Evolutionary conservation across 2,113 vertebrate genomes (phyloP).

Genomic region (Phainopepla nitens): DNA sequence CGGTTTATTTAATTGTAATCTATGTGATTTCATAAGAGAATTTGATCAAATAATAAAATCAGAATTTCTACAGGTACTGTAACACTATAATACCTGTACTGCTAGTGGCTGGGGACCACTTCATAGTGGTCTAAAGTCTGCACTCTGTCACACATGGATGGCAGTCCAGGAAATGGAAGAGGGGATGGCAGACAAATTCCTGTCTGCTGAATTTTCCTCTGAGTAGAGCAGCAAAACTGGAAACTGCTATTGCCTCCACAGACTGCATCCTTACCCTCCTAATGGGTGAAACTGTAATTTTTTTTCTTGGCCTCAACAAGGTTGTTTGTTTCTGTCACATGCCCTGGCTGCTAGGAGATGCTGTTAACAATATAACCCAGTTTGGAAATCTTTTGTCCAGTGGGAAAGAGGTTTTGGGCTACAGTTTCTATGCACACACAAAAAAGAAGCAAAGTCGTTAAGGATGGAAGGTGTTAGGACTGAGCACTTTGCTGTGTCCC

Average conservation of each 20-base stretch:
- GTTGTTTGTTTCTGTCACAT: not conserved
- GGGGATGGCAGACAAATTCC: not conserved
- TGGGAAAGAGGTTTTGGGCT: not conserved
- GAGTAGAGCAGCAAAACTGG: not conserved
- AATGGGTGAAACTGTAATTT: not conserved
- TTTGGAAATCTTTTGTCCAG: not conserved
- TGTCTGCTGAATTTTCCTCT: not conserved
- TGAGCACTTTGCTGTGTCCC: rapidly evolving
- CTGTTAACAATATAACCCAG: not conserved
- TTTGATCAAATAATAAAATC: not conserved
- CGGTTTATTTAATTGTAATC: not conserved
- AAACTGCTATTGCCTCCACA: not conserved
- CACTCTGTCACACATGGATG: not conserved
- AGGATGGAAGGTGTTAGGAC: not conserved
- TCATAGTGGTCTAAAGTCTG: not conserved
- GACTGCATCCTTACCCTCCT: not conserved
- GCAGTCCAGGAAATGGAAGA: not conserved
- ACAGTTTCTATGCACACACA: not conserved
- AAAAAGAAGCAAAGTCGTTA: not conserved
- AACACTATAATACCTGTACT: not conserved
- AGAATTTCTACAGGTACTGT: not conserved
- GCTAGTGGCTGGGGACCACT: not conserved
- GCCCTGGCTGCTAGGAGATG: not conserved
- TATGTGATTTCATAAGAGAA: not conserved
- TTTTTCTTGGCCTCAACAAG: not conserved